Conservation (phyloP, 2,888 invertebrate species). For the Apamea epomidion region DNA sequence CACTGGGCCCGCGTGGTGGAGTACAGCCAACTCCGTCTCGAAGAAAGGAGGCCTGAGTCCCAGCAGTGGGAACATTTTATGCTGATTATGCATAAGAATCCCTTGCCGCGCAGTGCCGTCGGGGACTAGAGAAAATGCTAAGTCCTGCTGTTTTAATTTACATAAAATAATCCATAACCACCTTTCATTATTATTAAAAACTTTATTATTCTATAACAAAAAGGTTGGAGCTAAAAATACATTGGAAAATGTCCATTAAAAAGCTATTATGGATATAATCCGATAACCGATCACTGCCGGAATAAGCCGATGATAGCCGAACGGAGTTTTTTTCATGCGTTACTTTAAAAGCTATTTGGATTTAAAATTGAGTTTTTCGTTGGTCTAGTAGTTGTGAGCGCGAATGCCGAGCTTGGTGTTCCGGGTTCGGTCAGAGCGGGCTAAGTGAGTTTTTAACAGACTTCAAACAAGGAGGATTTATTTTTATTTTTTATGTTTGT, state of each 20-base stretch:
- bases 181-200: slow-evolving; percentile 20
- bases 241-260: slow-evolving; percentile 50
- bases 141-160: slow-evolving; percentile 1
- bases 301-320: slow-evolving; percentile 48
- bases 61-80: too few relatives aligned
- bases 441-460: not conserved
- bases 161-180: slow-evolving; percentile 6
- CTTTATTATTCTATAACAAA: slow-evolving; percentile 19
- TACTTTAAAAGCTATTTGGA: slow-evolving; percentile 32
- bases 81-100: too few relatives aligned
- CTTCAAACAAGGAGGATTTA: too few relatives aligned
- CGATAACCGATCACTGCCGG: slow-evolving; percentile 43
- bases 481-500: too few relatives aligned
- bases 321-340: slow-evolving; percentile 21
- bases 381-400: not conserved
- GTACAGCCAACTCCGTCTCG: too few relatives aligned
- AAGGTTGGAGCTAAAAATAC: slow-evolving; percentile 46
- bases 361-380: slow-evolving; percentile 8
- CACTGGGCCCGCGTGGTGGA: too few relatives aligned
- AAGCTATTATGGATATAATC: slow-evolving; percentile 48
- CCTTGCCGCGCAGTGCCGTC: too few relatives aligned
- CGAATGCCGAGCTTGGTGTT: not conserved
- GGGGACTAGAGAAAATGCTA: not conserved
- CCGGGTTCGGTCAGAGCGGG: not conserved
- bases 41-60: too few relatives aligned